Evolutionary conservation across 2,113 vertebrate species (phyloP).

Genomic region (Pollachius pollachius): DNA sequence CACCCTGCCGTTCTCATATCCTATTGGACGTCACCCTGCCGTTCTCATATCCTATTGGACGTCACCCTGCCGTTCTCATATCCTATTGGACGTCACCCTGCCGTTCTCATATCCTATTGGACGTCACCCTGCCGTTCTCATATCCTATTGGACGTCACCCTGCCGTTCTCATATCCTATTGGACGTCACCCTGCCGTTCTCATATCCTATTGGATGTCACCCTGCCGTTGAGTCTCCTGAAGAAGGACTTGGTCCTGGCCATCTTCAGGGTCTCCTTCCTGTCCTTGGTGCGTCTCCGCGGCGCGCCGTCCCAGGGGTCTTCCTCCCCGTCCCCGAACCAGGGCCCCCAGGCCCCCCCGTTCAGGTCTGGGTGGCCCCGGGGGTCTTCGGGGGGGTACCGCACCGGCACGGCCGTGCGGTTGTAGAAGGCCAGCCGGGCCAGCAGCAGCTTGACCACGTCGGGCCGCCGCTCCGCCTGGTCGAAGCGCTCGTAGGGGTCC

Average conservation of each 20-base stretch:
- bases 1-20: too few species aligned
- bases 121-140: too few species aligned
- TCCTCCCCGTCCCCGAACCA: conserved; percentile 89
- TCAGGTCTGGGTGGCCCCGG: conserved; percentile 87
- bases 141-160: too few species aligned
- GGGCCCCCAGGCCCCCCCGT: conserved; percentile 92
- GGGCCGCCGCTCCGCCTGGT: conserved; percentile 82
- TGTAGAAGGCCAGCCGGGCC: too few species aligned
- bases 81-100: too few species aligned
- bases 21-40: too few species aligned
- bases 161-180: too few species aligned
- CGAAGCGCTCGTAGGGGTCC: conserved; percentile 88
- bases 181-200: too few species aligned
- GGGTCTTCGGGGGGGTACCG: conserved; percentile 88
- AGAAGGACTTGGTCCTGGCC: conserved; percentile 86
- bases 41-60: too few species aligned
- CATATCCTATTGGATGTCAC: conserved; percentile 91
- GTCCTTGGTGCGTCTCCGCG: conserved; percentile 71
- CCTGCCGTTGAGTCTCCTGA: conserved; percentile 88
- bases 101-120: too few species aligned
- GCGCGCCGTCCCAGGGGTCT: conserved; percentile 62
- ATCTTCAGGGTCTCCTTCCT: conserved; percentile 80
- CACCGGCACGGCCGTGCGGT: too few species aligned
- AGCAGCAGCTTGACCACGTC: conserved; percentile 75
- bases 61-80: too few species aligned